These are phyloP conservation scores for Microtus ochrogaster DNA, from an alignment of 2,113 vertebrate species.

Conservation along the genomic window DNA sequence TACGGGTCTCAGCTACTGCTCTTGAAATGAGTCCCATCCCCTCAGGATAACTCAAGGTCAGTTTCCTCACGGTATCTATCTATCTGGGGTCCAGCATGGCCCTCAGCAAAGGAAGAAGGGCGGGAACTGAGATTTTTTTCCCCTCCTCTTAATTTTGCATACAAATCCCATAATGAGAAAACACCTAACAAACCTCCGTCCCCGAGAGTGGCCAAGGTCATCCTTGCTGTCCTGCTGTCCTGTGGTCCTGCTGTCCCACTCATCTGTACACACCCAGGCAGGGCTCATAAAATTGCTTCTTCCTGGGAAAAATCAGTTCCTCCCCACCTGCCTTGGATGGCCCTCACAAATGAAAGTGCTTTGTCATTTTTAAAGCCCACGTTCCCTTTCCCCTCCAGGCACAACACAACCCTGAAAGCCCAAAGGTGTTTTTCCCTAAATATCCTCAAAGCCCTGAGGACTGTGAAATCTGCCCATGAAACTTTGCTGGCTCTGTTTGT, in stretches of 20 bases:
- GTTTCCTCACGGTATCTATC: neutral
- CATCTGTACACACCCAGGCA: conserved; percentile 55
- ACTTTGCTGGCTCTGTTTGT: neutral
- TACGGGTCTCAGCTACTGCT: neutral
- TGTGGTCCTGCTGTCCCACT: neutral
- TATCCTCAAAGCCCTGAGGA: conserved; percentile 30
- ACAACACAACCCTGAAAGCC: conserved; percentile 56
- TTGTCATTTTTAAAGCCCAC: conserved; percentile 81
- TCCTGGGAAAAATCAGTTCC: conserved; percentile 65
- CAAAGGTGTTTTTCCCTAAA: conserved; percentile 60
- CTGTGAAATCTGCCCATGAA: neutral
- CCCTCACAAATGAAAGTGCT: conserved; percentile 81
- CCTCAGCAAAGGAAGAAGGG: conserved; percentile 42
- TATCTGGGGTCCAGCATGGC: neutral
- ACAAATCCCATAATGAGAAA: conserved; percentile 68
- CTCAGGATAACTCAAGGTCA: conserved; percentile 45
- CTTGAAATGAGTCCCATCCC: conserved; percentile 35
- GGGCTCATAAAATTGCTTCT: conserved; percentile 75
- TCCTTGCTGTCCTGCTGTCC: neutral
- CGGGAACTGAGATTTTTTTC: neutral
- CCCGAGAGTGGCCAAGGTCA: conserved; percentile 11
- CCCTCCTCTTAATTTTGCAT: conserved; percentile 74
- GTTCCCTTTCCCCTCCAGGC: conserved; percentile 35
- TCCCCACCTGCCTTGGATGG: conserved; percentile 67
- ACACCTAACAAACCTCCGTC: conserved; percentile 45